phyloP scores from a whole-genome alignment of 2,888 invertebrate genomes.

The Lasioglossum oenotherae region DNA sequence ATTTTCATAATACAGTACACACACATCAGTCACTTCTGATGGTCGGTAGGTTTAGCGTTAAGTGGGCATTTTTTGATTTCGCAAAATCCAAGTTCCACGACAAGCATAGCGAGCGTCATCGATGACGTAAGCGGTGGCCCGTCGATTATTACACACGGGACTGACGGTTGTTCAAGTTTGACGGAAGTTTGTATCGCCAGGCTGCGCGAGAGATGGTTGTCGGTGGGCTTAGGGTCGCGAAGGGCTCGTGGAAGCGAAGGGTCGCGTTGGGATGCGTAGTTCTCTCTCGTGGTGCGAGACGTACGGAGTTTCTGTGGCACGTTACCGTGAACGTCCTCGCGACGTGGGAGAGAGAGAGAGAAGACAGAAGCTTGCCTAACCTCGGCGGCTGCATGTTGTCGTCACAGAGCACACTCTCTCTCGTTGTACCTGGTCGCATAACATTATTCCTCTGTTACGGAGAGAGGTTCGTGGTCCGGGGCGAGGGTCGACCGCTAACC shows the following conservation, averaged over 20 bases:
- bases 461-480: neutral
- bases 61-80: neutral
- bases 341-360: neutral
- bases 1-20: too few species aligned
- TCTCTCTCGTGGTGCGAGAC: conserved; percentile 11
- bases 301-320: conserved; percentile 22
- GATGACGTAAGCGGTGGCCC: conserved; percentile 32
- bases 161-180: conserved; percentile 48
- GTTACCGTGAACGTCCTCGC: conserved; percentile 11
- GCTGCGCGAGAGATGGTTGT: conserved; percentile 12
- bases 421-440: conserved; percentile 27
- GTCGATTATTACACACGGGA: conserved; percentile 57
- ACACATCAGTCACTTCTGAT: too few species aligned
- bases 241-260: conserved; percentile 46
- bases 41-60: too few species aligned
- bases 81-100: neutral
- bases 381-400: neutral
- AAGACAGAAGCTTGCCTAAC: conserved; percentile 4
- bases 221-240: conserved; percentile 31
- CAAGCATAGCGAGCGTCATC: neutral
- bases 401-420: conserved; percentile 20
- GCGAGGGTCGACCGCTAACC: neutral
- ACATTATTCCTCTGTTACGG: conserved; percentile 50
- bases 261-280: conserved; percentile 32
- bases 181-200: conserved; percentile 52